These are phyloP conservation scores for Trichechus manatus DNA, from an alignment of 2,113 vertebrate genomes.

Conservation along the genomic window DNA sequence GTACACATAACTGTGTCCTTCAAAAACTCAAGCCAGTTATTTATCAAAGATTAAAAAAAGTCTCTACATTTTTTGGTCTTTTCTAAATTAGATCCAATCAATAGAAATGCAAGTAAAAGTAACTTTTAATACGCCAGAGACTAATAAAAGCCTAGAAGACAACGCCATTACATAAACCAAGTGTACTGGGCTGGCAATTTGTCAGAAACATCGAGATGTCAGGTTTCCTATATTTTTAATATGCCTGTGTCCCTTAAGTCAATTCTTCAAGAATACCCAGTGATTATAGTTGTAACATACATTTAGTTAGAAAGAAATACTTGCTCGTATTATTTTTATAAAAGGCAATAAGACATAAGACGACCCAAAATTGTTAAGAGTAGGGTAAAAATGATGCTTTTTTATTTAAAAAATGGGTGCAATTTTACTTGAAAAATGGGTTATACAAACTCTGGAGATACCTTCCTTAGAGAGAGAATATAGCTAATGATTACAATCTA, in stretches of 20 bases:
- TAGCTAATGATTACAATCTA: neutral
- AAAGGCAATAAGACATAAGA: neutral
- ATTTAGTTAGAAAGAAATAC: neutral
- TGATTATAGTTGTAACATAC: neutral
- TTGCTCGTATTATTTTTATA: neutral
- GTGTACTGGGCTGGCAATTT: neutral
- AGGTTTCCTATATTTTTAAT: neutral
- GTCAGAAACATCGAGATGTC: neutral
- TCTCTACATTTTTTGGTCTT: neutral
- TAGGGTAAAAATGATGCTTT: neutral
- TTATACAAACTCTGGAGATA: neutral
- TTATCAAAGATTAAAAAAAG: neutral
- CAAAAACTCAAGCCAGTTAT: neutral
- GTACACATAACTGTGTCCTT: neutral
- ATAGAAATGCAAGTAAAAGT: neutral
- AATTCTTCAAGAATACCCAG: too few relatives aligned
- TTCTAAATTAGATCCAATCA: neutral
- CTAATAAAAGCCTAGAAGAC: neutral
- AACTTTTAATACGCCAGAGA: neutral
- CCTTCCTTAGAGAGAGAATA: neutral
- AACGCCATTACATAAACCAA: neutral
- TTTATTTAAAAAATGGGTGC: neutral
- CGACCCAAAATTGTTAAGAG: neutral
- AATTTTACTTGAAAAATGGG: too few relatives aligned
- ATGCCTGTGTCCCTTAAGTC: neutral